Percentiles rank a stretch among this genome's conserved stretches.
Evolutionary conservation across 2,113 vertebrate genomes (phyloP).

Genomic region (Petromus typicus): DNA sequence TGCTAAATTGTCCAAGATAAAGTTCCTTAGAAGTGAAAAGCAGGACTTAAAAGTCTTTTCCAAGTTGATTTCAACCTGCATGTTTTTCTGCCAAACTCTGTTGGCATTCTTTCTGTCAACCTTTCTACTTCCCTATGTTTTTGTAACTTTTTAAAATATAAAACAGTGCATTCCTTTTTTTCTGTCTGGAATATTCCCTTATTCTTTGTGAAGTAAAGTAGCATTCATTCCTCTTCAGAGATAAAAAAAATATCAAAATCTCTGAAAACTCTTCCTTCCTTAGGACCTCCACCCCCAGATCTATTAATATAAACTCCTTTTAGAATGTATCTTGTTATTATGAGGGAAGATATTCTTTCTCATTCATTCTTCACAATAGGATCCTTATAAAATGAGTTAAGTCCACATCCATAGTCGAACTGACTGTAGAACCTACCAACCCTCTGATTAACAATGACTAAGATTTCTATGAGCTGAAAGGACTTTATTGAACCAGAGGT

Average conservation of each 20-base stretch:
- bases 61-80: background rate
- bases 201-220: background rate
- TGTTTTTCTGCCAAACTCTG: background rate
- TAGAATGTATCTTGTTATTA: background rate
- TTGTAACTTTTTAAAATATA: too few relatives aligned
- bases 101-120: background rate
- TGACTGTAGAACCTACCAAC: background rate
- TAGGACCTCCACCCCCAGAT: background rate
- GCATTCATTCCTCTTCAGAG: background rate
- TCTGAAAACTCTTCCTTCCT: background rate
- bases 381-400: background rate
- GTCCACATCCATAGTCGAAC: background rate
- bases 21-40: background rate
- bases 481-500: background rate
- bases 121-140: too few relatives aligned
- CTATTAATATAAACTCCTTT: background rate
- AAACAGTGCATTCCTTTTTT: background rate
- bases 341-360: background rate
- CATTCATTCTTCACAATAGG: background rate
- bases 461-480: background rate
- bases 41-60: background rate
- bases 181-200: background rate
- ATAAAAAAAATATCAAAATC: background rate
- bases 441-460: background rate
- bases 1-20: background rate